Evolutionary conservation across 2,888 invertebrate genomes (phyloP).

Genomic region (Leptogaster cylindrica): DNA sequence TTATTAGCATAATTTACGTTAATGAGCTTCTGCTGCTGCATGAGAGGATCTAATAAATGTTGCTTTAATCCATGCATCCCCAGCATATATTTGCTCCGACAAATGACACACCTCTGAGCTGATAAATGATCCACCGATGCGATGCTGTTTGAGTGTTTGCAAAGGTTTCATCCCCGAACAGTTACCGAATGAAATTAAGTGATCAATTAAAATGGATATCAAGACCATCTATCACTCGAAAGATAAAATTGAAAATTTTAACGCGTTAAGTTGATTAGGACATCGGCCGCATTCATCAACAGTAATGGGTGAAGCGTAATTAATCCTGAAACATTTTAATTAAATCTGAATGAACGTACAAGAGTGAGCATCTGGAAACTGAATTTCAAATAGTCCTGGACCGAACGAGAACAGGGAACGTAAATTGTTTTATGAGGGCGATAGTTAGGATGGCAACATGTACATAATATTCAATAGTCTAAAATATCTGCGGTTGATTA

Average conservation of each 20-base stretch:
- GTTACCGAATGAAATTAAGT: conserved; percentile 6
- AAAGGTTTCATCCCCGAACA: background rate
- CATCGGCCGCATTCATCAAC: conserved; percentile 26
- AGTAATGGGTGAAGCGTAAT: conserved; percentile 30
- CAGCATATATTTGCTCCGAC: background rate
- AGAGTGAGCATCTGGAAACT: background rate
- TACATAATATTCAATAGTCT: conserved; percentile 21
- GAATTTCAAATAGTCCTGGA: conserved; percentile 21
- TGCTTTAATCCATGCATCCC: background rate
- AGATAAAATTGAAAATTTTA: conserved; percentile 33
- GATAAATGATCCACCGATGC: conserved; percentile 11
- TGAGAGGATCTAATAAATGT: conserved; percentile 8
- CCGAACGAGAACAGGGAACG: background rate
- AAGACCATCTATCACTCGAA: conserved; percentile 26
- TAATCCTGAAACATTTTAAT: conserved; percentile 33
- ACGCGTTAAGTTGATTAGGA: conserved; percentile 34
- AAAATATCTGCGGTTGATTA: conserved; percentile 31
- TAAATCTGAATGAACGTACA: conserved; percentile 17
- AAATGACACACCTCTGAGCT: conserved; percentile 7
- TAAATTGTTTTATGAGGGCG: conserved; percentile 26
- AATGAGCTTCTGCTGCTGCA: background rate
- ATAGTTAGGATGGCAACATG: conserved; percentile 18
- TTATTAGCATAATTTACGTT: conserved; percentile 10
- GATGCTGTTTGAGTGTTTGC: too few species aligned
- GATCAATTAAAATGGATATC: conserved; percentile 31